Percentiles rank a stretch among this genome's conserved stretches.
Evolutionary conservation across 1,140 invertebrate species (phyloP).

Genomic region (Subanguina moxae): DNA sequence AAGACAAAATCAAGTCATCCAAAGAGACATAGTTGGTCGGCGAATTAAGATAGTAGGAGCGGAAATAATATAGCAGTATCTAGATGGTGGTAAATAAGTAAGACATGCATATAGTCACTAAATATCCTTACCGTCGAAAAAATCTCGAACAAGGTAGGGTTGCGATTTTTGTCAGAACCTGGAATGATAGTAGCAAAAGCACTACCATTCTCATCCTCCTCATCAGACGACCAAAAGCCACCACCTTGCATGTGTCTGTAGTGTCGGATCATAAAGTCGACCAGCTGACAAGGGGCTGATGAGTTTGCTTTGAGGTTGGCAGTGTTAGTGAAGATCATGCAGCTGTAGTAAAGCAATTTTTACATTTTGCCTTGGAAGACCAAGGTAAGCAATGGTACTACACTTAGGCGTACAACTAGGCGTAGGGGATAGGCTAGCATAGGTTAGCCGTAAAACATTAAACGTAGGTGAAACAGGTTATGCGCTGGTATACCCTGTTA

Average conservation of each 20-base stretch:
- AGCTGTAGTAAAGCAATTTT: slow-evolving; percentile 17
- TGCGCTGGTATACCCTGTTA: no score
- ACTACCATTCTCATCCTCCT: slow-evolving; percentile 9
- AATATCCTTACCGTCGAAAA: slow-evolving; percentile 26
- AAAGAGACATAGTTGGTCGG: slow-evolving; percentile 51
- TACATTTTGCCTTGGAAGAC: no score
- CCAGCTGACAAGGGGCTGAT: slow-evolving; percentile 25
- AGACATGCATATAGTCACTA: background rate
- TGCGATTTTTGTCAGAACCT: slow-evolving; percentile 31
- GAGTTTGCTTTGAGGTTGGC: slow-evolving; percentile 15
- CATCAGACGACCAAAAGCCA: slow-evolving; percentile 48
- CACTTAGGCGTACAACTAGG: no score
- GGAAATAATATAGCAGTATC: slow-evolving; percentile 54
- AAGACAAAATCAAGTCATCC: slow-evolving; percentile 43
- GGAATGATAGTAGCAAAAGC: slow-evolving; percentile 17
- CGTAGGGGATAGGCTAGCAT: no score
- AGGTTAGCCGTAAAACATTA: no score
- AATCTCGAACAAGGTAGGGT: slow-evolving; percentile 42
- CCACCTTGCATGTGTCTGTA: slow-evolving; percentile 53
- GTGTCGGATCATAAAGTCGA: slow-evolving; percentile 50
- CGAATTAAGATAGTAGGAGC: slow-evolving; percentile 58
- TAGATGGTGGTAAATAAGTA: slow-evolving; percentile 19
- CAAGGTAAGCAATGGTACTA: no score
- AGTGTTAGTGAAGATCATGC: slow-evolving; percentile 53
- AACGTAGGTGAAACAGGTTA: no score